phyloP scores from a whole-genome alignment of 2,113 vertebrate species.

The Pluvianellus socialis region DNA sequence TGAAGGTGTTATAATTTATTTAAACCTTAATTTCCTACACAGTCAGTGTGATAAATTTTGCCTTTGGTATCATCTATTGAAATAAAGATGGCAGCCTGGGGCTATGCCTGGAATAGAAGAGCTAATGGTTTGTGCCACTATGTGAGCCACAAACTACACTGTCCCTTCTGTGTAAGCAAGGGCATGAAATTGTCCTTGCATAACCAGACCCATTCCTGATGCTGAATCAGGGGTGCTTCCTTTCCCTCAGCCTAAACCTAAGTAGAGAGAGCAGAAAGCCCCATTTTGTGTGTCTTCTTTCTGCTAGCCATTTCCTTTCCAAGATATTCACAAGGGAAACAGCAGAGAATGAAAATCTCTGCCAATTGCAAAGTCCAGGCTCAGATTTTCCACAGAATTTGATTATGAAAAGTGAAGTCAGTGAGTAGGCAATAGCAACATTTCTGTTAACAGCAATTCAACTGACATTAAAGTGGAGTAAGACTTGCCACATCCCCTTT shows the following conservation, averaged over 20 bases:
- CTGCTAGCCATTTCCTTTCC: background rate
- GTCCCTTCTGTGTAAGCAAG: background rate
- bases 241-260: background rate
- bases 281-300: background rate
- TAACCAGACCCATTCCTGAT: background rate
- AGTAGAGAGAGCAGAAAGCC: background rate
- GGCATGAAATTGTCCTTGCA: background rate
- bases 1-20: background rate
- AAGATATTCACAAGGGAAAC: background rate
- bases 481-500: background rate
- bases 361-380: background rate
- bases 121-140: background rate
- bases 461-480: background rate
- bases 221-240: background rate
- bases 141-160: background rate
- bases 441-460: background rate
- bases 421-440: background rate
- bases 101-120: background rate
- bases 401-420: background rate
- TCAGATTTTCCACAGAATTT: background rate
- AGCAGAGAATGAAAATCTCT: background rate
- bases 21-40: background rate
- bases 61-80: background rate
- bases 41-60: background rate
- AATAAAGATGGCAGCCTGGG: background rate